These are phyloP conservation scores for Lepidocyrtinus sp. DNA, from an alignment of 2,888 invertebrate species.

Conservation along the genomic window DNA sequence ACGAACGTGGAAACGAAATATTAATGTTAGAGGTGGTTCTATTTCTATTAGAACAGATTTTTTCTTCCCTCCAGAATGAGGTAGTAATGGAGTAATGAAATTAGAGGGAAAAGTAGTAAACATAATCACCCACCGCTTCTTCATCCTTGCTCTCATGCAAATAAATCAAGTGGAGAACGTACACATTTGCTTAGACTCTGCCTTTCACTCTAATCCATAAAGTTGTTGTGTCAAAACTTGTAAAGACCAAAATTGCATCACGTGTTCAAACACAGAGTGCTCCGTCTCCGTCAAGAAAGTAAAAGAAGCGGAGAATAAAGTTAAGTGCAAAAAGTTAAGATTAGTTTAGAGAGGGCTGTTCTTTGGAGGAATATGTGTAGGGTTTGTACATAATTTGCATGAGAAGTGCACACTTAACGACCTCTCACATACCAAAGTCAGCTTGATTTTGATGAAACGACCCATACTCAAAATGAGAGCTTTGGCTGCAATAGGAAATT, in stretches of 20 bases:
- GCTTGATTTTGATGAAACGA: slow-evolving; percentile 38
- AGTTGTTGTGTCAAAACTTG: slow-evolving; percentile 15
- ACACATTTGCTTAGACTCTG: no score
- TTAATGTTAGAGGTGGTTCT: neutral
- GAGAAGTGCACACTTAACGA: slow-evolving; percentile 48
- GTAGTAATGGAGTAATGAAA: slow-evolving; percentile 57
- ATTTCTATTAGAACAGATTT: neutral
- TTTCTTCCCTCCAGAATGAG: slow-evolving; percentile 12
- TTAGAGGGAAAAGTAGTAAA: slow-evolving; percentile 47
- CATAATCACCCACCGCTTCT: slow-evolving; percentile 49
- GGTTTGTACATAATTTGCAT: slow-evolving; percentile 46
- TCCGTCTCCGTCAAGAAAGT: slow-evolving; percentile 21
- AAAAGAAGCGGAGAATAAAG: slow-evolving; percentile 10
- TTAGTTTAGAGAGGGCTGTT: neutral
- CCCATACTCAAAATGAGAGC: slow-evolving; percentile 15
- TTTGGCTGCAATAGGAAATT: slow-evolving; percentile 61
- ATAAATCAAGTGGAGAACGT: slow-evolving; percentile 44
- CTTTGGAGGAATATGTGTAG: neutral
- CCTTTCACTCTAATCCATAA: slow-evolving; percentile 16
- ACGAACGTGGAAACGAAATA: neutral
- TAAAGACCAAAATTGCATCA: slow-evolving; percentile 9
- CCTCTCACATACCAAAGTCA: slow-evolving; percentile 23
- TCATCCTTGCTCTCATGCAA: slow-evolving; percentile 36
- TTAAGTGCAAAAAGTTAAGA: neutral
- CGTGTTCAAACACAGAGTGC: slow-evolving; percentile 19